A percentile compares a stretch with the other conserved stretches of the same genome.
Conservation (phyloP, 2,113 vertebrate genomes). For the Stegostoma tigrinum region DNA sequence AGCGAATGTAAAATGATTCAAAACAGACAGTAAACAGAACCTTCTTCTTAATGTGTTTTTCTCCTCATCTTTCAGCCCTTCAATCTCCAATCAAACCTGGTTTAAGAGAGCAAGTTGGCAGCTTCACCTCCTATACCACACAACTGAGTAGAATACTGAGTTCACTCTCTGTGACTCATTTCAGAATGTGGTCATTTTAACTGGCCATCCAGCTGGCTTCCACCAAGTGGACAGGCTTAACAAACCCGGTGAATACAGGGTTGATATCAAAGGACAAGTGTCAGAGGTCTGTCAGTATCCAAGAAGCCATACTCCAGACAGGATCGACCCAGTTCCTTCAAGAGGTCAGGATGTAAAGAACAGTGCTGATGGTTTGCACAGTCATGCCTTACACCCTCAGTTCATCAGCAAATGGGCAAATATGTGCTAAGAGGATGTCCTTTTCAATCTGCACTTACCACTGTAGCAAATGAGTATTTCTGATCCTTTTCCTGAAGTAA, state of each 20-base stretch:
- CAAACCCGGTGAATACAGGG: no score
- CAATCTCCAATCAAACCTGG: no score
- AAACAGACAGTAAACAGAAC: neutral
- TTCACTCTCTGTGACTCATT: neutral
- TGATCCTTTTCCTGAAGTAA: conserved; percentile 95
- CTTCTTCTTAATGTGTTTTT: no score
- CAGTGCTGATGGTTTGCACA: neutral
- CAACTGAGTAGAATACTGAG: neutral
- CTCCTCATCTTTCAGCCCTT: no score
- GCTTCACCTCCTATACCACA: no score
- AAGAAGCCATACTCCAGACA: neutral
- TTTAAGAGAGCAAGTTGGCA: no score
- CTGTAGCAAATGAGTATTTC: conserved; percentile 77
- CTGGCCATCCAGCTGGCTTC: neutral
- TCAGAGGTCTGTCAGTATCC: neutral
- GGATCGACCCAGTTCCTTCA: neutral
- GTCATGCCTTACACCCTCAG: rapidly evolving
- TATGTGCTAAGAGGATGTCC: neutral
- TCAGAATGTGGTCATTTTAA: neutral
- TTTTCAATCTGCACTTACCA: conserved; percentile 60
- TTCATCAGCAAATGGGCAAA: rapidly evolving
- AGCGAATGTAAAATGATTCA: neutral
- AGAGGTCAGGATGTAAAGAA: neutral
- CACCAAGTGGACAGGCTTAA: neutral
- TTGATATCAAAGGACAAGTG: neutral